A percentile compares a stretch with the other conserved stretches of the same genome.
These are phyloP conservation scores for Oncorhynchus mykiss DNA, from an alignment of 2,113 vertebrate species.

Conservation along the genomic window DNA sequence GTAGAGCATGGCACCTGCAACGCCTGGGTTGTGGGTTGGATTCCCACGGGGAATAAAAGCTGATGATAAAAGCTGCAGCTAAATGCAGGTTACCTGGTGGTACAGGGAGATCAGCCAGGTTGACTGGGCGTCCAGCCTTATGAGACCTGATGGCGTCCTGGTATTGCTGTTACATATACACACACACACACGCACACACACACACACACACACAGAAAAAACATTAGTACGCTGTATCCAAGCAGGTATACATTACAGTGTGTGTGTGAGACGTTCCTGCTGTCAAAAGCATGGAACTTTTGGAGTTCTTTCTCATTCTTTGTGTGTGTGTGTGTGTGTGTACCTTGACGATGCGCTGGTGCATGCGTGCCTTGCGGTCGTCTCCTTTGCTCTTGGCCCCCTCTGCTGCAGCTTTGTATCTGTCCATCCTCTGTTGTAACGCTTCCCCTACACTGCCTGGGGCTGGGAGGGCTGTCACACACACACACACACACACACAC, in stretches of 20 bases:
- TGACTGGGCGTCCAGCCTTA: slow-evolving; percentile 80
- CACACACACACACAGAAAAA: slow-evolving; percentile 7
- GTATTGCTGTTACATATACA: slow-evolving; percentile 81
- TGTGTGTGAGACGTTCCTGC: no score
- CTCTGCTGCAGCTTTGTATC: slow-evolving; percentile 79
- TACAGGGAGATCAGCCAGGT: slow-evolving; percentile 82
- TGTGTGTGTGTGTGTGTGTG: background rate
- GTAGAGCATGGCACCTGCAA: no score
- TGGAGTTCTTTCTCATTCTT: no score
- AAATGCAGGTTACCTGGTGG: slow-evolving; percentile 79
- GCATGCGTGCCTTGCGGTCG: slow-evolving; percentile 89
- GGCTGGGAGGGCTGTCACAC: slow-evolving; percentile 69
- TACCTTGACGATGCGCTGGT: slow-evolving; percentile 89
- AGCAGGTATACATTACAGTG: no score
- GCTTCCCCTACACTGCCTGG: slow-evolving; percentile 80
- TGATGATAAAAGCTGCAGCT: no score
- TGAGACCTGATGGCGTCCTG: slow-evolving; percentile 84
- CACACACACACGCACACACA: no score
- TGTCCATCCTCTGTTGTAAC: slow-evolving; percentile 87
- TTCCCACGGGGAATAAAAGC: no score
- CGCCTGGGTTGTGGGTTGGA: no score
- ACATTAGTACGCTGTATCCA: no score
- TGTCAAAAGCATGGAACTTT: no score
- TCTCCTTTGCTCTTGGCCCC: slow-evolving; percentile 85
- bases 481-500: slow-evolving; percentile 24